Base-by-base conservation (phyloP, 2,888 invertebrate species). In the Hydroisotoma schaefferi region DNA sequence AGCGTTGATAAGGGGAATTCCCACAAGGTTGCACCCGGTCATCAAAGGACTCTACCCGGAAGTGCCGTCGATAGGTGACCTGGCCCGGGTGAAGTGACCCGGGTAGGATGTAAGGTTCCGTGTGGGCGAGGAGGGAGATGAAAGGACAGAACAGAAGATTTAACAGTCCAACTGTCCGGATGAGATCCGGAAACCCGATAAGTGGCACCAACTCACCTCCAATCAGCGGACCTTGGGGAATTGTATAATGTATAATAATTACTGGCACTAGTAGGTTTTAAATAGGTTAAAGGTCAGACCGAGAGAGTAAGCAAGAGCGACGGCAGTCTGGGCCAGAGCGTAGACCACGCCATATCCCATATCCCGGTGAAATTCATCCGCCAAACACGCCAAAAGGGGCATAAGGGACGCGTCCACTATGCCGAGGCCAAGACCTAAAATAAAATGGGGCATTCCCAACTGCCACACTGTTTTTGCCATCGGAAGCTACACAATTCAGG, bases 281-380 rank as follows among this genome's bases (percentile, higher is more conserved):
- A n/a, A n/a, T n/a, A n/a, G n/a, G n/a, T n/a, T n/a, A n/a, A n/a
- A n/a, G n/a, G n/a, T n/a, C n/a, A n/a, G n/a, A 87, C 87, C 87
- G 48, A 90, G 76, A 28, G 85, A 85, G 75, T 90, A 91, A 23
- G 90, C 90, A 49, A 90, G 78, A 72, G 89, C 87, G 46, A 90
- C 88, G 3, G 90, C 85, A 18, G 85, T 84, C 78, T 91, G 90
- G 73, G 88, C 89, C 56, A 91, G 81, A 54, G 90, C 87, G 75
- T 90, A 91, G n/a, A 89, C 85, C 1, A 84, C 83, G 2, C 88
- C 88, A 75, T 89, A 89, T 68, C 84, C 83, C n/a, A 82, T 82
- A n/a, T 82, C 82, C 66, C 79, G 78, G 65, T 82, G 81, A 63
- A 78, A 75, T 12, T 75, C 73, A 76, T 87, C 86, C 2, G 89